Conservation (phyloP, 37 sponge, comb jelly and placozoan species). For the Chondrosia reniformis region DNA sequence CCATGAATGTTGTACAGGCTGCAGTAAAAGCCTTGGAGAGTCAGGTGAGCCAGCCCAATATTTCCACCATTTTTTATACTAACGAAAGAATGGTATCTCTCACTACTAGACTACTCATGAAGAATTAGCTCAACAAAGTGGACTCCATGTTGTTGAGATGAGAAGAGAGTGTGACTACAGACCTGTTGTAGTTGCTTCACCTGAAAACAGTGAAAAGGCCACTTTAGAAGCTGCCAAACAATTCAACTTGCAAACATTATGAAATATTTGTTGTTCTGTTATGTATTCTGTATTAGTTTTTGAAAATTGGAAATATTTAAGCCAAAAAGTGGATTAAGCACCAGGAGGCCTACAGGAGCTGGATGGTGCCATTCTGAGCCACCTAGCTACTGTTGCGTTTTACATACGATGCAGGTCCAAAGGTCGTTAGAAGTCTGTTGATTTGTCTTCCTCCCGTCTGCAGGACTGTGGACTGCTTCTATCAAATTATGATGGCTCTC, state of each 20-base stretch:
- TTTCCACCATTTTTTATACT: neutral
- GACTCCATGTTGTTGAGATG: constrained; percentile 70
- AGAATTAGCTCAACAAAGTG: constrained; percentile 65
- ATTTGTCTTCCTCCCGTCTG: constrained; percentile 88
- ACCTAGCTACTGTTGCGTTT: too few relatives aligned
- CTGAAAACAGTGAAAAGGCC: constrained; percentile 25
- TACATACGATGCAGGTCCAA: constrained; percentile 95
- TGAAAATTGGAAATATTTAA: too few relatives aligned
- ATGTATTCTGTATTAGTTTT: too few relatives aligned
- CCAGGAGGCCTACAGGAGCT: too few relatives aligned
- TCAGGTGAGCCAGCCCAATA: constrained; percentile 59
- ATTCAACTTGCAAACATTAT: too few relatives aligned
- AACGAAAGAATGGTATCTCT: neutral
- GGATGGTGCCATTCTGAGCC: too few relatives aligned
- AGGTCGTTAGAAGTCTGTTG: constrained; percentile 76
- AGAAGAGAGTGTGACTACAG: constrained; percentile 50
- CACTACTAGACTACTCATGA: constrained; percentile 61
- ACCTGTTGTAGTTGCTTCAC: constrained; percentile 75
- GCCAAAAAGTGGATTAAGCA: too few relatives aligned
- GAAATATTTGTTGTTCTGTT: too few relatives aligned
- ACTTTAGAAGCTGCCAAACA: neutral
- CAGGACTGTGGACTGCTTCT: constrained; percentile 91
- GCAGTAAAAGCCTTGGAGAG: constrained; percentile 62
- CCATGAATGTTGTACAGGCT: constrained; percentile 72
- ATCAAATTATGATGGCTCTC: constrained; percentile 67